Evolutionary conservation across 2,797 vertebrate species (phyloP), one percentile per base, ranked within the genome.

Genomic region (Telmatherina bonti): DNA sequence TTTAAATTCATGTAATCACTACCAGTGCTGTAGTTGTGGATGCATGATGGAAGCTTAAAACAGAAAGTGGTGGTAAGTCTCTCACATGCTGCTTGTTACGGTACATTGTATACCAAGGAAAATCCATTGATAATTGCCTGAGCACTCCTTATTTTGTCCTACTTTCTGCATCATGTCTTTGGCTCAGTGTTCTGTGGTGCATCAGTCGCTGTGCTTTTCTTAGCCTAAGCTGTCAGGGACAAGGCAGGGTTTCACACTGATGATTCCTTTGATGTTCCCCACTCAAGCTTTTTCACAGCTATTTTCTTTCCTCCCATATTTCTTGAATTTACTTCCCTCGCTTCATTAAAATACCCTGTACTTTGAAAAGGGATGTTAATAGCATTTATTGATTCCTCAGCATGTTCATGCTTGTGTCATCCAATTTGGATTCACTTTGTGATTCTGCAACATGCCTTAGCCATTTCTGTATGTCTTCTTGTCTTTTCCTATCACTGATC

Each of bases 181-280:
- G 81, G 83, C 83, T 88, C 72, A 55, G 74, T 76, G 65, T 74
- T 85, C 74, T 49, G 74, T 72, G 77, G 75, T 71, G 81, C 86
- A 85, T 91, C 79, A 77, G 81, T 83, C 76, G 68, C 84, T 70
- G 71, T 49, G 54, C 85, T 82, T 87, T 82, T 91, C 88, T 87
- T 68, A 86, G 85, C 76, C 81, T 76, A 82, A 89, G 88, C 89
- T 91, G 87, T 90, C 88, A 85, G 80, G 79, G 88, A 85, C 80
- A 69, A 79, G 85, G 81, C 87, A 83, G 87, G 66, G 84, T 87
- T 89, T 85, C 85, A 82, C 79, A 80, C 81, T 79, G 87, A 91
- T 82, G 71, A 82, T 76, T 81, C 70, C 74, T 91, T 92, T 91
- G 84, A 92, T 92, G 88, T 89, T 87, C 43, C 53, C 59, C 67